phyloP scores from a whole-genome alignment of 2,113 vertebrate species.

The Scopus umbretta region DNA sequence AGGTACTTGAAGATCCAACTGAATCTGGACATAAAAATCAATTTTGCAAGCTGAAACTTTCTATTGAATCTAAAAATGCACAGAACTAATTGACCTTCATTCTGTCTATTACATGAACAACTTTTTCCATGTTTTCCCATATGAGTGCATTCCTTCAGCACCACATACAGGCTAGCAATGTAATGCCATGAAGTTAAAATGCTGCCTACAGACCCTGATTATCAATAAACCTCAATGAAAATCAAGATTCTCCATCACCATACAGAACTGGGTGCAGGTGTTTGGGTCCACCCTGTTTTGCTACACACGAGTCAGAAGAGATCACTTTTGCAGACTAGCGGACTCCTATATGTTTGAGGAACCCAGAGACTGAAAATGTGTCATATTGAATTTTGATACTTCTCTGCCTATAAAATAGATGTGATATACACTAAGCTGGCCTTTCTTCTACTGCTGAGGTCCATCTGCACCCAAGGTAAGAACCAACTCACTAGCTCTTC shows the following conservation, averaged over 20 bases:
- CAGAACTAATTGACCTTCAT: not conserved
- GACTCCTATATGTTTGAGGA: not conserved
- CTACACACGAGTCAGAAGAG: not conserved
- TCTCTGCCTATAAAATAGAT: not conserved
- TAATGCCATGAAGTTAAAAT: not conserved
- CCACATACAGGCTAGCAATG: not conserved
- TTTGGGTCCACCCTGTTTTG: not conserved
- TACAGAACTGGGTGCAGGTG: not conserved
- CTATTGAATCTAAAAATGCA: not conserved
- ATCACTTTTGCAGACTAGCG: not conserved
- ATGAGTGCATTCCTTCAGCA: not conserved
- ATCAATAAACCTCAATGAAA: not conserved
- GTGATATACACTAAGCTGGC: not conserved
- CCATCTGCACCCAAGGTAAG: not conserved
- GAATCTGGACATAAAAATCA: not conserved
- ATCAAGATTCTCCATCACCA: not conserved
- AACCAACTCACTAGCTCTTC: not conserved
- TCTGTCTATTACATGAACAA: not conserved
- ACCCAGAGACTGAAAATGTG: not conserved
- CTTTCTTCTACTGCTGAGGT: not conserved
- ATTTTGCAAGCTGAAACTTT: not conserved
- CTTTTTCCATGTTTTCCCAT: not conserved
- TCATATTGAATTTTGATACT: not conserved
- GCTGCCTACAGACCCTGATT: not conserved
- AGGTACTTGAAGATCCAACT: not conserved